A percentile compares a stretch with the other conserved stretches of the same genome.
Conservation (phyloP, 2,888 invertebrate species). For the Ellobium chinense region DNA sequence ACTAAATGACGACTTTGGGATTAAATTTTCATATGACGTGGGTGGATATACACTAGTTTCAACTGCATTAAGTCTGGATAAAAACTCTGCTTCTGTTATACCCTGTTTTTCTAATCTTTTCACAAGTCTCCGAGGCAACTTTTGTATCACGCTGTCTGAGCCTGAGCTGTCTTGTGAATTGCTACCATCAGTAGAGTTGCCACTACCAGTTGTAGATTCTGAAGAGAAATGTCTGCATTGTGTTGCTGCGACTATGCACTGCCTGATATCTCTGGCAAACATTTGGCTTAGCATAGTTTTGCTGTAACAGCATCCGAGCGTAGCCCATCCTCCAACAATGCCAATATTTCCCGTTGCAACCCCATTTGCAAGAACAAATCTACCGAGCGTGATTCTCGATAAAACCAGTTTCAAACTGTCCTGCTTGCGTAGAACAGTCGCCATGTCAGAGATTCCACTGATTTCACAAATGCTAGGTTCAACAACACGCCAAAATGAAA, state of each 20-base stretch:
- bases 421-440: conserved; percentile 1
- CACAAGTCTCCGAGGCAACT: conserved; percentile 43
- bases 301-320: too few species aligned
- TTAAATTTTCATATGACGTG: neutral
- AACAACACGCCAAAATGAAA: too few species aligned
- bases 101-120: conserved; percentile 49
- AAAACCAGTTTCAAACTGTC: neutral
- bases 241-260: too few species aligned
- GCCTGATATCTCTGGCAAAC: too few species aligned
- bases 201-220: too few species aligned
- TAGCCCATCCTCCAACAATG: too few species aligned
- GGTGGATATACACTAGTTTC: neutral
- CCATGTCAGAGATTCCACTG: neutral
- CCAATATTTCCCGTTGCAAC: too few species aligned
- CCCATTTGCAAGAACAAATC: too few species aligned
- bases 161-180: conserved; percentile 7
- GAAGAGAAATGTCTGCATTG: too few species aligned
- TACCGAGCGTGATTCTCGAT: too few species aligned
- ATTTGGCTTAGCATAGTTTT: too few species aligned
- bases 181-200: too few species aligned
- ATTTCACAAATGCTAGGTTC: neutral
- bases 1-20: neutral
- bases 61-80: conserved; percentile 8
- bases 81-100: conserved; percentile 22
- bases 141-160: neutral